Base-by-base conservation (phyloP, 2,888 invertebrate genomes). In the Cantharis lateralis region DNA sequence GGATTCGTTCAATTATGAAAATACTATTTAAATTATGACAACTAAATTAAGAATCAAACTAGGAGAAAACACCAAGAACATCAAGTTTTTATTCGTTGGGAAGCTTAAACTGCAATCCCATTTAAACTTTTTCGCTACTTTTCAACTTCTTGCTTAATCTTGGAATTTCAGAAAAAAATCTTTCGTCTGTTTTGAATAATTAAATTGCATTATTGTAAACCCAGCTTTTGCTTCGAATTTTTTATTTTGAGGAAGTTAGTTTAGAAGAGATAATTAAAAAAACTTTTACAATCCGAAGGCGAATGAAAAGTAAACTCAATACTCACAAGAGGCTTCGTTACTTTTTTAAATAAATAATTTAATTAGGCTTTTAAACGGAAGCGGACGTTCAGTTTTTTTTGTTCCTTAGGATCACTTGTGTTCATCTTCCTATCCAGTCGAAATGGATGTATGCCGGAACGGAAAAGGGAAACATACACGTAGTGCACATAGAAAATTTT, bases 371-470 rank as follows among this genome's bases (percentile, higher is more conserved):
- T 48, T n/a, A n/a, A 48, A 48, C 11, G 13, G 10, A 1, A 20
- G 5, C 64, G 5, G 15, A 9, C n/a, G 20, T 66, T 20, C 9
- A 32, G 24, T n/a, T 20, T 20, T n/a, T 48, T n/a, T 48, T n/a
- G 48, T 48, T 78, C 85, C 88, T 2, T 90, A 98, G 98, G 89
- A 96, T 99, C 87, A 98, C 98, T 76, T 96, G 94, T 89, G 93
- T 98, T 87, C 95, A 97, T 89, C 92, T 99, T 86, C 98, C 99
- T 79, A 94, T 99, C 87, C 97, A 97, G 90, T 97, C 98, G 87
- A 98, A 98, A 91, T 99, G 99, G 99, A 90, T 99, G 86, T 98
- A 98, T 91, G 95, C 99, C 83, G 99, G 99, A 84, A 98, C 99
- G 76, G 98, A 99, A 89, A 93, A 96, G 84, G 99, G 99, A 82